Percentiles rank a stretch among this genome's conserved stretches.
Evolutionary conservation across 2,888 invertebrate genomes (phyloP).

Genomic region (Gisinianus flammeolus): DNA sequence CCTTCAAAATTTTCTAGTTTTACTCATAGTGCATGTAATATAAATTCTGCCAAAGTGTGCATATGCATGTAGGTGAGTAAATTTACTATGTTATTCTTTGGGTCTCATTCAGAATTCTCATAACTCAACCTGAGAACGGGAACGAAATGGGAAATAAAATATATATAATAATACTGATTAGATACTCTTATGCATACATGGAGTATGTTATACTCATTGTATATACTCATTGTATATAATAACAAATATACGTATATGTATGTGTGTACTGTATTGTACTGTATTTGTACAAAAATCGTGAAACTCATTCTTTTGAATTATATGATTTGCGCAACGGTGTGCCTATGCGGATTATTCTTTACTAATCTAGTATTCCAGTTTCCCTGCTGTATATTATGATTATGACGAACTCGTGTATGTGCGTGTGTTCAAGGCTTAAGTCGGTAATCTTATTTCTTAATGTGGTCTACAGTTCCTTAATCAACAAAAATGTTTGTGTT

Average conservation of each 20-base stretch:
- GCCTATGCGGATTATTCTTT: neutral
- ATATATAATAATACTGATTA: neutral
- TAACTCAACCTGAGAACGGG: neutral
- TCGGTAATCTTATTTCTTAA: conserved; percentile 32
- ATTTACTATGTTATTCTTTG: neutral
- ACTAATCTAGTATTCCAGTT: neutral
- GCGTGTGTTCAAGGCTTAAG: conserved; percentile 21
- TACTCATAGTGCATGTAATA: no score
- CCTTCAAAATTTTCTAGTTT: no score
- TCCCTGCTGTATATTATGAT: neutral
- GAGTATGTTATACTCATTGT: neutral
- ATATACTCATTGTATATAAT: no score
- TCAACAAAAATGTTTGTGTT: conserved; percentile 37
- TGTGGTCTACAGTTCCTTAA: conserved; percentile 29
- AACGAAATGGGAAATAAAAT: neutral
- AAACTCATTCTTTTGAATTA: neutral
- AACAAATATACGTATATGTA: no score
- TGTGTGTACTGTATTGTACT: no score
- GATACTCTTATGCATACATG: neutral
- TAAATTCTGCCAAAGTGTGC: no score
- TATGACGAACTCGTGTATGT: neutral
- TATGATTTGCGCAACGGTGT: neutral
- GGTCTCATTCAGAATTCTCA: neutral
- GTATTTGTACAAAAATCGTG: neutral
- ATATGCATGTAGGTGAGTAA: no score